Evolutionary conservation across 2,797 vertebrate genomes (phyloP).

Genomic region (Sebastes cheni): DNA sequence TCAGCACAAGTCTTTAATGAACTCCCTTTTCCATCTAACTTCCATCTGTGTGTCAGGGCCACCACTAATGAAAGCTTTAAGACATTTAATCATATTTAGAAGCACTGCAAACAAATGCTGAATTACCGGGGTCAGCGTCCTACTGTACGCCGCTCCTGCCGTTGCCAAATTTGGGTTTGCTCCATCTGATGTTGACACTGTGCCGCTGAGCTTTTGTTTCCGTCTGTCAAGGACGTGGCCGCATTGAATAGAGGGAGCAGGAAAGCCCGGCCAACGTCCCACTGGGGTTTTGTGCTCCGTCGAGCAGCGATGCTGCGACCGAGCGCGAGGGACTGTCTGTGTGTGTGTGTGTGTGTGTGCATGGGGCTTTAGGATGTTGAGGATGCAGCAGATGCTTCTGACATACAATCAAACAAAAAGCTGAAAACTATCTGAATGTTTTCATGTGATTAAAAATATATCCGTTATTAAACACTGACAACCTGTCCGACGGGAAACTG

Average conservation of each 20-base stretch:
- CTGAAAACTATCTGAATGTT: background rate
- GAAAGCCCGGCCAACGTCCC: conserved; percentile 54
- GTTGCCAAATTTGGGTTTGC: conserved; percentile 58
- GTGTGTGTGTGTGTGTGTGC: conserved; percentile 6
- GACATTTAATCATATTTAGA: conserved; percentile 33
- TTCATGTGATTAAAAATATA: background rate
- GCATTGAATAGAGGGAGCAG: conserved; percentile 52
- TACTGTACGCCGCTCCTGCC: conserved; percentile 37
- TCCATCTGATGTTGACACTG: conserved; percentile 73
- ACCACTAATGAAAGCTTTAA: conserved; percentile 2
- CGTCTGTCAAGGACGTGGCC: conserved; percentile 60
- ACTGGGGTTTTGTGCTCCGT: conserved; percentile 64
- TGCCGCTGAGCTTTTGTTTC: conserved; percentile 68
- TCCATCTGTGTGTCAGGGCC: conserved; percentile 1
- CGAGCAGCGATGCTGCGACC: conserved; percentile 33
- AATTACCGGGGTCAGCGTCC: conserved; percentile 33
- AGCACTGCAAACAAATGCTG: conserved; percentile 14
- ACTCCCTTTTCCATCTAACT: conserved; percentile 6
- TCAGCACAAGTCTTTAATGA: conserved; percentile 39
- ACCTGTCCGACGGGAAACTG: background rate
- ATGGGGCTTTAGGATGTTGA: background rate
- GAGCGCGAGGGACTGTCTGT: conserved; percentile 12
- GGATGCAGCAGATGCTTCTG: conserved; percentile 53
- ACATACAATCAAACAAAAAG: conserved; percentile 5
- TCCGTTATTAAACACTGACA: background rate